These are phyloP conservation scores for Hydrotaea diabolus DNA, from an alignment of 2,888 invertebrate species.

Conservation along the genomic window DNA sequence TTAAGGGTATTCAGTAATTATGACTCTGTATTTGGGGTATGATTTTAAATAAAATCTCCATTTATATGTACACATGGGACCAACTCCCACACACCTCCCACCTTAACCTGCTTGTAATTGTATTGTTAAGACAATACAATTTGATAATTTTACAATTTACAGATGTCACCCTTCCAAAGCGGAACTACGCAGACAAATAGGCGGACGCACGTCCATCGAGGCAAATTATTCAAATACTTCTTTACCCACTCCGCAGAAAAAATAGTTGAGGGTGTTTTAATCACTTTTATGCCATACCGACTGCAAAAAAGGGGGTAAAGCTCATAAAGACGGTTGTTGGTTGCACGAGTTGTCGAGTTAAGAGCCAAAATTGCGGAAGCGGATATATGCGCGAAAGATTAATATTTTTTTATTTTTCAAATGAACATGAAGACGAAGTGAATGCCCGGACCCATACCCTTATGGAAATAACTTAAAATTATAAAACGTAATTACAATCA, in stretches of 20 bases:
- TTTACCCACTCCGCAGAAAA: not conserved
- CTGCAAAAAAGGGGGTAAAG: conserved; percentile 5
- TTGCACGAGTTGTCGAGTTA: conserved; percentile 46
- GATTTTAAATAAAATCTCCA: not conserved
- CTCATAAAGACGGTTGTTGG: conserved; percentile 26
- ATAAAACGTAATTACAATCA: conserved; percentile 34
- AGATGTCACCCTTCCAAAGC: conserved; percentile 61
- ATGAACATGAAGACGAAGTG: conserved; percentile 40
- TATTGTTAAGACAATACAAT: conserved; percentile 64
- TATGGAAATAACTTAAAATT: conserved; percentile 16
- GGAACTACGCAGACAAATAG: conserved; percentile 30
- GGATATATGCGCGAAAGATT: conserved; percentile 74
- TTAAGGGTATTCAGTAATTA: too few relatives aligned
- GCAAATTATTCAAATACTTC: conserved; percentile 51
- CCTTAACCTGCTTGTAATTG: conserved; percentile 19
- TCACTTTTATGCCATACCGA: conserved; percentile 41
- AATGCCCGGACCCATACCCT: not conserved
- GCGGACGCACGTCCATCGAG: not conserved
- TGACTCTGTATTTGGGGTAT: too few relatives aligned
- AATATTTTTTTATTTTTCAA: conserved; percentile 68
- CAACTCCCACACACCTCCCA: not conserved
- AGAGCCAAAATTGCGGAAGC: conserved; percentile 70
- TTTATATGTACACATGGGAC: not conserved
- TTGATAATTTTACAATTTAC: conserved; percentile 70
- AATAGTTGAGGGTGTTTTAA: conserved; percentile 55